Evolutionary conservation across 2,888 invertebrate genomes (phyloP), one percentile per base, ranked within the genome.

Genomic region (Ceramica pisi): DNA sequence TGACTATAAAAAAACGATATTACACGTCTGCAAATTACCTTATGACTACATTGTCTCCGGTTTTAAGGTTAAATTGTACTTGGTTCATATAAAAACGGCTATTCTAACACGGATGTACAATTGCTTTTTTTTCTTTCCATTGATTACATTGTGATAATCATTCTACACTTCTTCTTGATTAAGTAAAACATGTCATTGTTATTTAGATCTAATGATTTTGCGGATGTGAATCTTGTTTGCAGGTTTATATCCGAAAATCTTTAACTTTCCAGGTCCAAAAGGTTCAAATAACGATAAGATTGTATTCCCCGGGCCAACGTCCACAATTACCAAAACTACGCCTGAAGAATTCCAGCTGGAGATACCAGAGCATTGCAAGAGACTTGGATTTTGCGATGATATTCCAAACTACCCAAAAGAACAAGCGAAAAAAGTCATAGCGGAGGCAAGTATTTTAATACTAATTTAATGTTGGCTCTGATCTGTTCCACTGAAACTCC

Each of bases 281-380:
- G 89, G 79, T 53, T 80, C 83, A 59, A 55, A 75, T 59, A 82
- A 79, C 16, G 76, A 78, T 23, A 83, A 50, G 21, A 89, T 94
- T 21, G 89, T 93, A 10, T 94, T 94, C 75, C 94, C 94, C 0
- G 94, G 92, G 0, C 91, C 87, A 12, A 87, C 88, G 0, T 83
- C 57, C 8, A 21, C 60, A 6, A 31, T 6, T 31, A 31, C 31
- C 31, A 31, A 31, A 31, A 31, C 31, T 86, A 87, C 86, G 0
- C 81, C 67, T 86, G 77, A 86, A 31, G 83, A 92, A 19, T 63
- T 81, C 10, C 71, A 78, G 0, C 51, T 63, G 53, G 57, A 55
- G 46, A 74, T 85, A 59, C 80, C 86, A 41, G 78, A 66, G 1
- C 78, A 90, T 8, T 94, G 94, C 69, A 84, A 78, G 63, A 81